Base-by-base conservation (phyloP, 37 sponge, comb jelly and placozoan species). In the Haliclona indistincta region DNA sequence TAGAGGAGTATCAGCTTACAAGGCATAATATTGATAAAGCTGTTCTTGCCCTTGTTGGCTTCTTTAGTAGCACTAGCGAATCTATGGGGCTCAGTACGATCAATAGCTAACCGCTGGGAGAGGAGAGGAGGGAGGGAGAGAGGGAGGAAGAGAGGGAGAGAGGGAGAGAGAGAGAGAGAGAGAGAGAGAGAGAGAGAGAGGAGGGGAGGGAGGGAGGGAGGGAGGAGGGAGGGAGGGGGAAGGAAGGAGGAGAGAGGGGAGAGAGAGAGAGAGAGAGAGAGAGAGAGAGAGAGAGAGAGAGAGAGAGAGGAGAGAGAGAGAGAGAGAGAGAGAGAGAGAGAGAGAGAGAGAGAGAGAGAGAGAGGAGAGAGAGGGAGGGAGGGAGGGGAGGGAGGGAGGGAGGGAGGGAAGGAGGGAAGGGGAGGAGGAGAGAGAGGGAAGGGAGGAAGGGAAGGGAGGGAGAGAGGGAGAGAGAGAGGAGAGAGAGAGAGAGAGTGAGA, bases 1-100 rank as follows among this genome's bases (percentile, higher is more conserved):
- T n/a, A n/a, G n/a, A n/a, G n/a, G n/a, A n/a, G n/a, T n/a, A n/a
- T n/a, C n/a, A n/a, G n/a, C 91, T 85, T 56, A 90, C 91, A 97
- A 54, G 98, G 98, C 43, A 97, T 64, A 15, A 94, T 86, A 68
- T 97, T 97, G 72, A 91, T 95, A 66, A 73, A 94, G 79, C 98
- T 88, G 75, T 97, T 97, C 86, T 97, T 97, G 36, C 49, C 54
- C 68, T 93, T 91, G 79, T 97, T 97, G 70, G 82, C 84, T 20
- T 83, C 64, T 51, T 80, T 86, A 28, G 73, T 88, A 36, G 95
- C 98, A 54, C 78, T 79, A n/a, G 58, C 64, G 43, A 86, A 97
- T 22, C 87, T 68, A 42, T 83, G 67, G 0, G 90, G 81, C 45
- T 89, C 87, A 58, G 82, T 80, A 74, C 86, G 82, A 34, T 91